phyloP scores from a whole-genome alignment of 1,140 invertebrate species.

The Cydia pomonella region DNA sequence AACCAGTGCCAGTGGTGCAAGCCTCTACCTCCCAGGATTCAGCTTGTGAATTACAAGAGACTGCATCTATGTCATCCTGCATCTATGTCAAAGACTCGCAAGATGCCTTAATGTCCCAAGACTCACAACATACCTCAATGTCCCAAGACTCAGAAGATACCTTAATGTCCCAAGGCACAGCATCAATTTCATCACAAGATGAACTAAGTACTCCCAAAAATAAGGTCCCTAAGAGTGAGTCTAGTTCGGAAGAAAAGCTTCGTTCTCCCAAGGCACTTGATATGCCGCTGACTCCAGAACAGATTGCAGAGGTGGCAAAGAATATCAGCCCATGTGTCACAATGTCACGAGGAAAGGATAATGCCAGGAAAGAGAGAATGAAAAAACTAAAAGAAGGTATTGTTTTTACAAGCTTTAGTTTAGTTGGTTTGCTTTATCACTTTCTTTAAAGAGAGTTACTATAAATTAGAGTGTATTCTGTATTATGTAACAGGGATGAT shows the following conservation, averaged over 20 bases:
- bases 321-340: constrained; percentile 66
- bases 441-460: too few species aligned
- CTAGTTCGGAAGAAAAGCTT: constrained; percentile 63
- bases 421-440: too few species aligned
- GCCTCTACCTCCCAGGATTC: not conserved
- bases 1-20: constrained; percentile 25
- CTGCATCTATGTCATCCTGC: not conserved
- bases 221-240: constrained; percentile 60
- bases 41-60: not conserved
- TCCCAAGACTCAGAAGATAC: not conserved
- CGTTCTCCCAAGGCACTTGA: constrained; percentile 54
- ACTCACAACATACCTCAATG: not conserved
- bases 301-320: constrained; percentile 49
- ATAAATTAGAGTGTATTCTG: too few species aligned
- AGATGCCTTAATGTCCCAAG: too few species aligned
- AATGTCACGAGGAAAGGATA: constrained; percentile 63
- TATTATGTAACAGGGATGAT: too few species aligned
- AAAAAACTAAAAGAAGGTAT: constrained; percentile 66
- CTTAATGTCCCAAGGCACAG: constrained; percentile 10
- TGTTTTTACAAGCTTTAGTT: not conserved
- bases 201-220: constrained; percentile 46
- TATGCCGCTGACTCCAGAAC: constrained; percentile 52
- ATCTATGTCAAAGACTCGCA: not conserved
- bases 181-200: constrained; percentile 42
- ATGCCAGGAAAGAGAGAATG: constrained; percentile 67